phyloP scores from a whole-genome alignment of 1,140 invertebrate species.

The Hylaeus anthracinus region DNA sequence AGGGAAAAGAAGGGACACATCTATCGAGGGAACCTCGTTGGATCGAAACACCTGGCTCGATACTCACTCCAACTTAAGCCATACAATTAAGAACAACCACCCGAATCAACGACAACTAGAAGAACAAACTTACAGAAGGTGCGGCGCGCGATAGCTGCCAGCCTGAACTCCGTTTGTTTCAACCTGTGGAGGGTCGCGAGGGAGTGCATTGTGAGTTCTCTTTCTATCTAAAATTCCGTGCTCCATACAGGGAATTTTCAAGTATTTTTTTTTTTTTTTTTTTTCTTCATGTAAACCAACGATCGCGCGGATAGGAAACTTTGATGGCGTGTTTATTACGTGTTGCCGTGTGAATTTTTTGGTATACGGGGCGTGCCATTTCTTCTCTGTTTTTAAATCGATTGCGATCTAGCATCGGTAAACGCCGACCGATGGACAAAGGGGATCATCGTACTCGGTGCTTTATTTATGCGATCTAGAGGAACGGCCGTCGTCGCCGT shows the following conservation, averaged over 20 bases:
- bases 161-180: constrained; percentile 74
- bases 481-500: neutral
- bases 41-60: no score
- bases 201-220: constrained; percentile 82
- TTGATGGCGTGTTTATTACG: no score
- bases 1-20: neutral
- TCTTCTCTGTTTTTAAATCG: no score
- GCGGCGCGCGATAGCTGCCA: constrained; percentile 60
- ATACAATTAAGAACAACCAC: neutral
- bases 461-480: neutral
- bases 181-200: constrained; percentile 83
- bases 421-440: neutral
- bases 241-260: no score
- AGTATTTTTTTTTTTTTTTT: no score
- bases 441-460: neutral
- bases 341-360: no score
- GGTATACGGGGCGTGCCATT: no score
- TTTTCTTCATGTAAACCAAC: no score
- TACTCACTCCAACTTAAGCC: no score
- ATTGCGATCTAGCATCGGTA: neutral
- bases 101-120: neutral
- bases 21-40: neutral
- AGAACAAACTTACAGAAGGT: neutral
- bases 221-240: neutral
- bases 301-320: no score